These are phyloP conservation scores for Saturnia pavonia DNA, from an alignment of 2,888 invertebrate species.

Conservation along the genomic window DNA sequence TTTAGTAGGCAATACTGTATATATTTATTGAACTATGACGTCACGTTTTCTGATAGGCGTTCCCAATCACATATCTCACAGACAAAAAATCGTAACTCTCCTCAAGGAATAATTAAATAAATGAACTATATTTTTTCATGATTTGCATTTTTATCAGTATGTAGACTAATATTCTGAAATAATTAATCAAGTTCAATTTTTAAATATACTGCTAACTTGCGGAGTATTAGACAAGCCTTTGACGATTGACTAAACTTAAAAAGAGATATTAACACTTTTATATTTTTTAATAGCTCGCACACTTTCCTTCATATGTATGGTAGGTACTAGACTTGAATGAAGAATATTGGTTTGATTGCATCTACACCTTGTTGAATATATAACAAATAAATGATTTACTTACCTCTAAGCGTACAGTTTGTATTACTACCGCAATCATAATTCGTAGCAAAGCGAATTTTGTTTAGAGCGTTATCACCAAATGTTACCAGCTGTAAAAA, in stretches of 20 bases:
- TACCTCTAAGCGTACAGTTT: slow-evolving; percentile 72
- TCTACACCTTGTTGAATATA: not conserved
- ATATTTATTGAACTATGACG: too few species aligned
- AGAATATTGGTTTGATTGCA: not conserved
- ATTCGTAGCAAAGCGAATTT: slow-evolving; percentile 64
- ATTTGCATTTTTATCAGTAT: too few species aligned
- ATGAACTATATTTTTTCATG: too few species aligned
- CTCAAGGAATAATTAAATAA: too few species aligned
- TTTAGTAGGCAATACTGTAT: not conserved
- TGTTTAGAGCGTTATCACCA: slow-evolving; percentile 63
- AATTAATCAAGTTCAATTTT: too few species aligned
- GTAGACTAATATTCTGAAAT: too few species aligned
- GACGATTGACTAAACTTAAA: too few species aligned
- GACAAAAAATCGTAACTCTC: too few species aligned
- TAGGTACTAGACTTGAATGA: not conserved
- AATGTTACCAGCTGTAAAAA: slow-evolving; percentile 72
- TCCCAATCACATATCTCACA: too few species aligned
- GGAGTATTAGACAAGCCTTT: too few species aligned
- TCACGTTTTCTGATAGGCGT: too few species aligned
- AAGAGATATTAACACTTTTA: not conserved
- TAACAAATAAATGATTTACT: slow-evolving; percentile 24
- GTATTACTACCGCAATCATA: slow-evolving; percentile 68
- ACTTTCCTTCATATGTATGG: not conserved
- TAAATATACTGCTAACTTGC: too few species aligned
- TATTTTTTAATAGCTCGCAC: not conserved